phyloP scores from a whole-genome alignment of 2,797 vertebrate genomes.

The Alosa sapidissima region DNA sequence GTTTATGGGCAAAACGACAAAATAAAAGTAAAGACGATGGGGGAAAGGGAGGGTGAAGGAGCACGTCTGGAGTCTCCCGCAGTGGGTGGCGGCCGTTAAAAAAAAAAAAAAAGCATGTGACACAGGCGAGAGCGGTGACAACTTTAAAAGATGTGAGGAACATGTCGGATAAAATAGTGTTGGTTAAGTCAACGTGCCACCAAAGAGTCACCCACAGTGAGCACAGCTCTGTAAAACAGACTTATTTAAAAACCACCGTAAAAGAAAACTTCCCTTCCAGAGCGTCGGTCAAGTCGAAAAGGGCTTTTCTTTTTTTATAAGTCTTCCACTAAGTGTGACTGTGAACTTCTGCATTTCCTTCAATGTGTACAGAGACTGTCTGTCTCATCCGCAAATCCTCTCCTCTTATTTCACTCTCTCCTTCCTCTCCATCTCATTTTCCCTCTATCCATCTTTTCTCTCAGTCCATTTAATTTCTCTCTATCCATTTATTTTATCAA shows the following conservation, averaged over 20 bases:
- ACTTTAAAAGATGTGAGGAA: slow-evolving; percentile 35
- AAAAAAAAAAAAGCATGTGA: slow-evolving; percentile 35
- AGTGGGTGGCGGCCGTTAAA: slow-evolving; percentile 14
- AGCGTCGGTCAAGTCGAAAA: slow-evolving; percentile 16
- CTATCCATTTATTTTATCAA: background rate
- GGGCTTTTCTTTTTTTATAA: background rate
- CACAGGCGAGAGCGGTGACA: slow-evolving; percentile 28
- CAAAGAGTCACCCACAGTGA: slow-evolving; percentile 17
- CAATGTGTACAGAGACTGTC: background rate
- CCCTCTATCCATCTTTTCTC: background rate
- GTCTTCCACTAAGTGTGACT: background rate
- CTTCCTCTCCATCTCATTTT: background rate
- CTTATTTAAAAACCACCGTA: slow-evolving; percentile 34
- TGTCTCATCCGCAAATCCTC: background rate
- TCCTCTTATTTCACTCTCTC: background rate
- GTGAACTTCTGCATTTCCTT: background rate
- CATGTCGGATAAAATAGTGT: slow-evolving; percentile 14
- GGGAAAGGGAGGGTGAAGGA: slow-evolving; percentile 8
- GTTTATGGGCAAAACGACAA: slow-evolving; percentile 55
- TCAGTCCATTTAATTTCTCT: background rate
- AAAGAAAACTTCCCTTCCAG: slow-evolving; percentile 22
- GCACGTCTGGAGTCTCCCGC: background rate
- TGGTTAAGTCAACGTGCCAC: slow-evolving; percentile 34
- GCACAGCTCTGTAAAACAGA: slow-evolving; percentile 36
- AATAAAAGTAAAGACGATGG: slow-evolving; percentile 2